phyloP scores from a whole-genome alignment of 2,797 vertebrate species.

The Ptychadena robeensis region DNA sequence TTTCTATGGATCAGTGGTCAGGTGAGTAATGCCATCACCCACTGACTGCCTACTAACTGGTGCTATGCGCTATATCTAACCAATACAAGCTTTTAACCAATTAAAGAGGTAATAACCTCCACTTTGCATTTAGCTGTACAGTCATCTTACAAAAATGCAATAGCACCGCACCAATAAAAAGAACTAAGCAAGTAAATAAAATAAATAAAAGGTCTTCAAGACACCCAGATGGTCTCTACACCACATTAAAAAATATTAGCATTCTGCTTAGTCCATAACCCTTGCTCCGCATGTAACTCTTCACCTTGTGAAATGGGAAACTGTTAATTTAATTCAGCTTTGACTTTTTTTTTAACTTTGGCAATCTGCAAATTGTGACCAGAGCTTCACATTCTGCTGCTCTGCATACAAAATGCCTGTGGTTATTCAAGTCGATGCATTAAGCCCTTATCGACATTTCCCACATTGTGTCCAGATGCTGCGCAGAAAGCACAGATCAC shows the following conservation, averaged over 20 bases:
- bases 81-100: background rate
- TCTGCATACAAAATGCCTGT: conserved; percentile 47
- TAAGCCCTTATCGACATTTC: conserved; percentile 52
- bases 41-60: background rate
- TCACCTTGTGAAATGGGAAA: conserved; percentile 44
- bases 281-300: conserved; percentile 3
- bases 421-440: conserved; percentile 51
- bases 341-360: conserved; percentile 23
- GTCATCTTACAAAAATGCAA: background rate
- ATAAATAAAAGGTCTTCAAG: background rate
- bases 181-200: background rate
- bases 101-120: background rate
- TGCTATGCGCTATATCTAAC: background rate
- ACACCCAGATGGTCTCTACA: background rate
- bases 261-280: conserved; percentile 43
- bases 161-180: too few species aligned
- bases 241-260: conserved; percentile 24
- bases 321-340: conserved; percentile 52
- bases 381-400: conserved; percentile 37
- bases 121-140: background rate
- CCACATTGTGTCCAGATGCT: conserved; percentile 50
- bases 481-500: conserved; percentile 17
- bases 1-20: background rate
- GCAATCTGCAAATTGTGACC: conserved; percentile 42
- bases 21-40: background rate